Base-by-base conservation (phyloP, 2,888 invertebrate genomes). In the Perdita meconis region DNA sequence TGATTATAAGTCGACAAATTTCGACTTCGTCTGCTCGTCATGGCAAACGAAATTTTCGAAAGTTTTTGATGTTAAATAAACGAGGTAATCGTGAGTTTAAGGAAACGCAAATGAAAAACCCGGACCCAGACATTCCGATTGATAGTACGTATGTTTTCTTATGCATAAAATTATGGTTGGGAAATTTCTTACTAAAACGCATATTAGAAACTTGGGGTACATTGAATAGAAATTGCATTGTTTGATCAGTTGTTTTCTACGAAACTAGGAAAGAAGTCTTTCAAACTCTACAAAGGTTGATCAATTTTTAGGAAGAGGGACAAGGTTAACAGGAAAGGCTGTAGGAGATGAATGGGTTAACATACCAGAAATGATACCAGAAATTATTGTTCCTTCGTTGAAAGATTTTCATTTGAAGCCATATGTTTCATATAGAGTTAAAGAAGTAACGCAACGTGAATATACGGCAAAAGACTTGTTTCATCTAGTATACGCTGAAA, bases 351-450 rank as follows among this genome's bases (percentile, higher is more conserved):
- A 53, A 22, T 96, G 94, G 89, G 91, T 95, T 0, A 86, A 91
- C 13, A 93, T 99, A 2, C 96, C 96, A 0, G 98, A 99, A 94
- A 98, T 96, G 95, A 95, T 97, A 80, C 98, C 99, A 0, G 97
- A 98, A 90, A 91, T 99, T 16, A 95, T 99, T 69, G 98, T 99
- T 1, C 99, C 99, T 0, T 96, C 98, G 92, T 93, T 99, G 26
- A 95, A 94, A 80, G 95, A 94, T 82, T 99, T 96, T 89, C 93
- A 96, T 93, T 93, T 99, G 22, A 98, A 97, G 92, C 98, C 99
- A 0, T 99, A 99, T 88, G 99, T 99, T 0, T 97, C 98, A 0
- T 99, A 99, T 92, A 95, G 95, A 92, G 94, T 95, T 0, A 94
- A 95, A 2, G 95, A 97, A 70, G 95, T 98, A 0, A 92, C 94